Conservation (phyloP, 1,140 invertebrate genomes). For the Paralvinella palmiformis region DNA sequence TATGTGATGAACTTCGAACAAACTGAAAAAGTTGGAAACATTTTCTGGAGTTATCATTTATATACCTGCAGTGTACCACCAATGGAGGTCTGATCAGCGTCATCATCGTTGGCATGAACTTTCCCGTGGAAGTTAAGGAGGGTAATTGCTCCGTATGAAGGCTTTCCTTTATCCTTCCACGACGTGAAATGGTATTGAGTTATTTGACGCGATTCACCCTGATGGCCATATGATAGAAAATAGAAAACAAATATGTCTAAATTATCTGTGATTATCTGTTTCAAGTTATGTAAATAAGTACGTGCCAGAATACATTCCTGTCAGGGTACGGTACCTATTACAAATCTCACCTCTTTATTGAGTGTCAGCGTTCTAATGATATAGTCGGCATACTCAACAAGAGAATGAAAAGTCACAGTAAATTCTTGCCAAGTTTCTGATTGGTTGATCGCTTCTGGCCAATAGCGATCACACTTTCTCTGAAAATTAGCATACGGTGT, state of each 20-base stretch:
- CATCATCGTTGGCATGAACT: not conserved
- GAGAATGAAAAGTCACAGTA: not conserved
- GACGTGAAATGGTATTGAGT: conserved; percentile 10
- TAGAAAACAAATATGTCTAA: not conserved
- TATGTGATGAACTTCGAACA: too few species aligned
- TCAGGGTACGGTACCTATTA: not conserved
- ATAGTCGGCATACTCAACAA: conserved; percentile 8
- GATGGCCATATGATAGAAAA: not conserved
- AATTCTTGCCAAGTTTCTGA: not conserved
- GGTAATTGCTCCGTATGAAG: not conserved
- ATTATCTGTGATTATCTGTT: not conserved
- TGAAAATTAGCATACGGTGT: not conserved
- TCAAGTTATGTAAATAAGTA: not conserved
- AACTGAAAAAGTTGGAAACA: too few species aligned
- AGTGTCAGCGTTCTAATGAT: not conserved
- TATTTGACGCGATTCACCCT: not conserved
- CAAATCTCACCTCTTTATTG: not conserved
- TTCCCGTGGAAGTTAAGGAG: conserved; percentile 1
- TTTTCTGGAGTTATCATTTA: too few species aligned
- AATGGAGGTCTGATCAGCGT: not conserved
- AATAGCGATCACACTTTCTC: conserved; percentile 12
- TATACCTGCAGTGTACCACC: conserved; percentile 13
- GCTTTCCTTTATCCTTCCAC: conserved; percentile 4
- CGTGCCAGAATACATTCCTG: not conserved
- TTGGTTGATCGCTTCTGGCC: not conserved